phyloP scores from a whole-genome alignment of 2,113 vertebrate genomes.

The Euleptes europaea region DNA sequence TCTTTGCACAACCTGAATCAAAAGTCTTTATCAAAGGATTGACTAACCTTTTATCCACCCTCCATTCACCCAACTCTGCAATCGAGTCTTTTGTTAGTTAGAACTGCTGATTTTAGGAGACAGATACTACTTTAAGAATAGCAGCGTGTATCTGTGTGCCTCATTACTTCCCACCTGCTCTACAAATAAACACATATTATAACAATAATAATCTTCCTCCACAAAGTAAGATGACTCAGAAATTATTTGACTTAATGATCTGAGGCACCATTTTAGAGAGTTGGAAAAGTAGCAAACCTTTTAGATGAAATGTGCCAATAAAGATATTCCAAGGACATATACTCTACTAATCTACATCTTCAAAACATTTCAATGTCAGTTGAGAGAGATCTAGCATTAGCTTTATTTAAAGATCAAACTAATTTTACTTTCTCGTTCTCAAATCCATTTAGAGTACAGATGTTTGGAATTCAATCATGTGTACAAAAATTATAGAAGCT shows the following conservation, averaged over 20 bases:
- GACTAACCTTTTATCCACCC: too few relatives aligned
- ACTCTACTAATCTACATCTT: background rate
- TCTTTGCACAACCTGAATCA: too few relatives aligned
- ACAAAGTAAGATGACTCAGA: background rate
- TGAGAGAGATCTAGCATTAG: background rate
- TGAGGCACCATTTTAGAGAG: background rate
- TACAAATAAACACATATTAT: background rate
- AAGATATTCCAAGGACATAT: background rate
- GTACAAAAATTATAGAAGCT: constrained; percentile 14
- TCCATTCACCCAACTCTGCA: too few relatives aligned
- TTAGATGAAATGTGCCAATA: background rate
- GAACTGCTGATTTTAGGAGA: background rate
- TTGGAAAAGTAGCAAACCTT: background rate
- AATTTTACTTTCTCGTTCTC: constrained; percentile 12
- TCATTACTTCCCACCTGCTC: background rate
- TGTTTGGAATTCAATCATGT: constrained; percentile 22
- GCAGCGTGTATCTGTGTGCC: too few relatives aligned
- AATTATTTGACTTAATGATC: background rate
- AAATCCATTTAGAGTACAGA: constrained; percentile 1
- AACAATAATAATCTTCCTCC: too few relatives aligned
- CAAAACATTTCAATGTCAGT: background rate
- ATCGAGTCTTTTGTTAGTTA: too few relatives aligned
- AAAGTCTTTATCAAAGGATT: too few relatives aligned
- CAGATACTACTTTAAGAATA: background rate
- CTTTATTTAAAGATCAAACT: constrained; percentile 32